phyloP scores from a whole-genome alignment of 2,888 invertebrate genomes.

The Phorcus lineatus region DNA sequence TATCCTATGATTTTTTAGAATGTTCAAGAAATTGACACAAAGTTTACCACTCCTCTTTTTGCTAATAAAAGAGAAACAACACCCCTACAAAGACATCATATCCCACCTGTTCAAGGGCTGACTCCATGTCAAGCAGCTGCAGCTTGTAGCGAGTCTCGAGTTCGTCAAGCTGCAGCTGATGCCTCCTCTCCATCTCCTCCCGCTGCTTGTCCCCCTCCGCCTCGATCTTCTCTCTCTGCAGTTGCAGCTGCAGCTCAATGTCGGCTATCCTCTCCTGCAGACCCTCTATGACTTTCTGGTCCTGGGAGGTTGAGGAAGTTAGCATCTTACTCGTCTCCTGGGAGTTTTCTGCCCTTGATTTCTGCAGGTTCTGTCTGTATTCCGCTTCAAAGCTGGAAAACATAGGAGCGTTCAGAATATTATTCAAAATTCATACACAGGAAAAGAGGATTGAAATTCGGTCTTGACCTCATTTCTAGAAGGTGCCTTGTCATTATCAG shows the following conservation, averaged over 20 bases:
- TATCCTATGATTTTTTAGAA: too few species aligned
- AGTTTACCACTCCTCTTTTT: background rate
- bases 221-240: slow-evolving; percentile 46
- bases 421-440: too few species aligned
- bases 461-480: too few species aligned
- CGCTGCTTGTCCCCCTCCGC: slow-evolving; percentile 39
- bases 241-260: slow-evolving; percentile 39
- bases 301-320: slow-evolving; percentile 40
- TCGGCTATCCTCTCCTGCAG: slow-evolving; percentile 31
- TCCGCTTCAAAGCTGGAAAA: slow-evolving; percentile 47
- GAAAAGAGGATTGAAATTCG: too few species aligned
- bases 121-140: slow-evolving; percentile 10
- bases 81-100: background rate
- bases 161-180: slow-evolving; percentile 31
- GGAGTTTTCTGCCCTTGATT: slow-evolving; percentile 37
- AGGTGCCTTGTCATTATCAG: too few species aligned
- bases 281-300: slow-evolving; percentile 35
- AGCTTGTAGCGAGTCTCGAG: slow-evolving; percentile 17
- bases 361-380: slow-evolving; percentile 42
- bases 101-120: background rate
- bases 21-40: background rate
- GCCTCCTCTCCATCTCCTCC: slow-evolving; percentile 36
- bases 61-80: background rate
- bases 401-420: background rate
- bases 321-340: slow-evolving; percentile 38